Base-by-base conservation (phyloP, 2,113 vertebrate genomes). In the Oreotrochilus melanogaster region DNA sequence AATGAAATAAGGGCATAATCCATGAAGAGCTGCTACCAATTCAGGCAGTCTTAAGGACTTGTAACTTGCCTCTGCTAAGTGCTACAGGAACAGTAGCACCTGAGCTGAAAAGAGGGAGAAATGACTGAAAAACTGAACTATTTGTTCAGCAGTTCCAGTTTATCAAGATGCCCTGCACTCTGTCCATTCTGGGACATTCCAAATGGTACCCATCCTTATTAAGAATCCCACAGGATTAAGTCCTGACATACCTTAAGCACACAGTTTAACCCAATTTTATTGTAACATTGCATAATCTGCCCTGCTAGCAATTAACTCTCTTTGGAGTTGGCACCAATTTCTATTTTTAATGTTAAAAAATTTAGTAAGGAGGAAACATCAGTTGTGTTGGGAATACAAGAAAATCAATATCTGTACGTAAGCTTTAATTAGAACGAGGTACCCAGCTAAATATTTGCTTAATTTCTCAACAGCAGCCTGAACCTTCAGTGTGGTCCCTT, bases 381-480 rank as follows among this genome's bases (percentile, higher is more conserved):
- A 43, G 22, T 14, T 91, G 67, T 64, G 43, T 16, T 92, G 93
- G 94, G 94, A 96, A 92, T 86, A 94, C 56, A 88, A 88, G 64
- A 75, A 92, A 93, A 93, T 69, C 75, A 31, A 19, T 83, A 85
- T 78, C 93, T 92, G 56, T 42, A 54, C 42, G 57, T 30, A 39
- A 39, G 69, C 42, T 92, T 96, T 90, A 95, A 96, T 93, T 94
- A 94, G 94, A 81, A 62, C 33, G 21, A 43, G 30, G 28, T 56
- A 73, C n/a, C 78, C 74, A 83, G 51, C 35, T 33, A 86, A 71
- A 67, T 17, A 54, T 14, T 72, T 18, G 60, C 58, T 64, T 54
- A 10, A 53, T 75, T 86, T 92, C 88, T 87, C 89, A 82, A 9
- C 1, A 91, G 39, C 28, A 67, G 33, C 72, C 28, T 67, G 80